phyloP scores from a whole-genome alignment of 2,797 vertebrate species.

The Chelon labrosus region DNA sequence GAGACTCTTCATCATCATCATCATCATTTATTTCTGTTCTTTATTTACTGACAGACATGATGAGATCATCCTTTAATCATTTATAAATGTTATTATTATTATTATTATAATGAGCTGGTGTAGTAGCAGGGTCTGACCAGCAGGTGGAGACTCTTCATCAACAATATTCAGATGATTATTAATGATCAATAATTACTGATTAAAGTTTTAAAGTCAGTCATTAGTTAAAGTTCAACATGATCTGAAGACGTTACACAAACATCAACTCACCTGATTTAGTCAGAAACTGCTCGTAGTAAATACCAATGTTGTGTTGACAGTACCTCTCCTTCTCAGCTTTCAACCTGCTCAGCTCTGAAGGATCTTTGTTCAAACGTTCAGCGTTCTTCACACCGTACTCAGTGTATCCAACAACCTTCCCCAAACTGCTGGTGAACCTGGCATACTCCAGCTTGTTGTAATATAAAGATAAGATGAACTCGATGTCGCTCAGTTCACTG shows the following conservation, averaged over 20 bases:
- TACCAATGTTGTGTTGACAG: neutral
- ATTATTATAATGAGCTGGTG: rapidly evolving
- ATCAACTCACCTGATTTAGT: conserved; percentile 53
- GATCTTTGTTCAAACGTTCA: rapidly evolving
- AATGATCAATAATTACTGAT: too few relatives aligned
- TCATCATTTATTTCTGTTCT: too few relatives aligned
- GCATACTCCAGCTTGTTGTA: rapidly evolving
- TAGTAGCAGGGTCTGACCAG: neutral
- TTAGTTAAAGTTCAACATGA: neutral
- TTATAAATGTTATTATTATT: too few relatives aligned
- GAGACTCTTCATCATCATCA: too few relatives aligned
- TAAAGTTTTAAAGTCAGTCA: too few relatives aligned
- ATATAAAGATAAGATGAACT: rapidly evolving
- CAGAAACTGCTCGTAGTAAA: rapidly evolving
- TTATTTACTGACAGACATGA: too few relatives aligned
- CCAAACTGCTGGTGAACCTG: conserved; percentile 44
- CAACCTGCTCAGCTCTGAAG: rapidly evolving
- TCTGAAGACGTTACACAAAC: neutral
- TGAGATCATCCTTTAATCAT: too few relatives aligned
- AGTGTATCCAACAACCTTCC: conserved; percentile 44
- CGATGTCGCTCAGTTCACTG: conserved; percentile 18
- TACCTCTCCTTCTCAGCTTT: neutral
- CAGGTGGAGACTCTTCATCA: neutral
- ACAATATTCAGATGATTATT: too few relatives aligned
- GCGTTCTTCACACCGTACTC: rapidly evolving